A percentile compares a stretch with the other conserved stretches of the same genome.
phyloP scores from a whole-genome alignment of 2,113 vertebrate genomes.

The Cyanocitta stelleri region DNA sequence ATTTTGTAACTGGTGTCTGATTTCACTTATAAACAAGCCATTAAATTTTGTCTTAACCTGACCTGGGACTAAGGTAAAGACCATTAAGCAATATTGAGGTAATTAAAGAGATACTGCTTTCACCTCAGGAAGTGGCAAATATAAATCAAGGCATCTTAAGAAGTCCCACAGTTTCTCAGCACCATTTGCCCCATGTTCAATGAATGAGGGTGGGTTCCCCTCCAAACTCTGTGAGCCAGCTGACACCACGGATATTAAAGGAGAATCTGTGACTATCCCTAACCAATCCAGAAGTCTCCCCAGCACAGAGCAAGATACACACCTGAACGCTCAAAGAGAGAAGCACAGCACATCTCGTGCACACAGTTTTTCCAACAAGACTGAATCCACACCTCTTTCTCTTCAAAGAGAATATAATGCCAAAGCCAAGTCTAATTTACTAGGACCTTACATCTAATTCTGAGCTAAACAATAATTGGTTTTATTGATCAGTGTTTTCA shows the following conservation, averaged over 20 bases:
- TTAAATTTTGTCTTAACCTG: not conserved
- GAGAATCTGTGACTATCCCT: not conserved
- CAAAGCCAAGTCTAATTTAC: not conserved
- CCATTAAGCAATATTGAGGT: not conserved
- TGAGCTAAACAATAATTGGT: not conserved
- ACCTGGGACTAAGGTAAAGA: not conserved
- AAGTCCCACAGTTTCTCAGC: not conserved
- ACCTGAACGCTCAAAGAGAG: not conserved
- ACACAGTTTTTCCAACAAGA: not conserved
- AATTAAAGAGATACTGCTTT: not conserved
- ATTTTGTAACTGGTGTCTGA: not conserved
- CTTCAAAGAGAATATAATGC: not conserved
- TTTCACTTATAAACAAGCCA: not conserved
- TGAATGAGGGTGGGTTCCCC: not conserved
- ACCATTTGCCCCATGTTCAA: not conserved
- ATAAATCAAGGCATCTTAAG: not conserved
- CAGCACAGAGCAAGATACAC: not conserved
- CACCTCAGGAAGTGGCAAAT: not conserved
- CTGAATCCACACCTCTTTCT: not conserved
- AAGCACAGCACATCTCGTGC: not conserved
- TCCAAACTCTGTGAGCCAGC: not conserved
- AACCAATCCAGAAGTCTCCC: not conserved
- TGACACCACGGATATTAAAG: not conserved
- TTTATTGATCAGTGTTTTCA: not conserved
- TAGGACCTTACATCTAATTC: not conserved